These are phyloP conservation scores for Hylomyscus alleni DNA, from an alignment of 2,797 vertebrate genomes.

Conservation along the genomic window DNA sequence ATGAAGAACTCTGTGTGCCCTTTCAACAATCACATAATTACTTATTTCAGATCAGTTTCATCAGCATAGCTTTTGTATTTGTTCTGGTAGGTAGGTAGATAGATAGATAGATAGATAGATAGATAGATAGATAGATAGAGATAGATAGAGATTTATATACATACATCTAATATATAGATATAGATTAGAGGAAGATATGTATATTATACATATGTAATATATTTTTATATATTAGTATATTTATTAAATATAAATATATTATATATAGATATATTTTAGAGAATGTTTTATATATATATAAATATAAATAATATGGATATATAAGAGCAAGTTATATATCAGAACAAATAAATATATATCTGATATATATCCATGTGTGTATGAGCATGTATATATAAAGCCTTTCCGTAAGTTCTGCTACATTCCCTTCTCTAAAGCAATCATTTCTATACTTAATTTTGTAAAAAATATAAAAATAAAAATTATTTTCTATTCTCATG, in stretches of 20 bases:
- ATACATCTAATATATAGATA: neutral
- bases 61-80: neutral
- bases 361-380: neutral
- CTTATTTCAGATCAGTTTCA: neutral
- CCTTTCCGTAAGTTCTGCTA: neutral
- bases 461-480: neutral
- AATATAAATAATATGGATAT: neutral
- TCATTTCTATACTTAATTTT: neutral
- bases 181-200: neutral
- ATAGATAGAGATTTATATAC: too few relatives aligned
- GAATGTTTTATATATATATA: neutral
- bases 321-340: neutral
- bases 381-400: neutral
- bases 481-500: neutral
- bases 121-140: neutral
- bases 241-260: neutral
- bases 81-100: neutral
- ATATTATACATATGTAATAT: neutral
- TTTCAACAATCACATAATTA: neutral
- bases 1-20: neutral
- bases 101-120: neutral
- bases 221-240: neutral
- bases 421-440: neutral
- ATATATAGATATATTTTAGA: neutral
- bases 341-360: neutral